These are phyloP conservation scores for Rhynchotus rufescens DNA, from an alignment of 2,797 vertebrate genomes.

Conservation along the genomic window DNA sequence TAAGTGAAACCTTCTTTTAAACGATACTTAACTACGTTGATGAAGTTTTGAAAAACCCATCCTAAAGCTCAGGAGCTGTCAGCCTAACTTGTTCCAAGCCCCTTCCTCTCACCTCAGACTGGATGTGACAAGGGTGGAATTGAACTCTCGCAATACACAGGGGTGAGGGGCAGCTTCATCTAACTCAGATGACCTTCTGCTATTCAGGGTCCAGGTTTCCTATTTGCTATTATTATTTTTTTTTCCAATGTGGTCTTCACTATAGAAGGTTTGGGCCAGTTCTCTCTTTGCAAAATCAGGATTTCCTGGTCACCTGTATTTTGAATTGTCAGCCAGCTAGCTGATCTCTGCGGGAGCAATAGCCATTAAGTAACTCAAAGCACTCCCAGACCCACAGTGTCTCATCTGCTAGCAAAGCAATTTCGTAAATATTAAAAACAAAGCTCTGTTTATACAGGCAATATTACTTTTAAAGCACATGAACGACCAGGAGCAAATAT, in stretches of 20 bases:
- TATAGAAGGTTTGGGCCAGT: neutral
- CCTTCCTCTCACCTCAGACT: neutral
- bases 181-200: neutral
- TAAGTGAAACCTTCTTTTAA: neutral
- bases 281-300: neutral
- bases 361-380: neutral
- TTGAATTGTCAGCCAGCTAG: neutral
- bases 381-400: neutral
- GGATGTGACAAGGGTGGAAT: no score
- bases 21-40: neutral
- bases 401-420: neutral
- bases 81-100: neutral
- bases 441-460: neutral
- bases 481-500: neutral
- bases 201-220: neutral
- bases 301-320: neutral
- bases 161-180: no score
- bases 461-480: neutral
- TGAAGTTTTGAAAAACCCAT: neutral
- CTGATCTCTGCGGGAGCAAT: neutral
- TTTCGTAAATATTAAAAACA: neutral
- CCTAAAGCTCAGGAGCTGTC: neutral
- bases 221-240: no score
- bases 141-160: neutral
- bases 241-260: neutral